Percentiles rank a stretch among this genome's conserved stretches.
phyloP scores from a whole-genome alignment of 2,888 invertebrate species.

The Tenthredo mesomela region DNA sequence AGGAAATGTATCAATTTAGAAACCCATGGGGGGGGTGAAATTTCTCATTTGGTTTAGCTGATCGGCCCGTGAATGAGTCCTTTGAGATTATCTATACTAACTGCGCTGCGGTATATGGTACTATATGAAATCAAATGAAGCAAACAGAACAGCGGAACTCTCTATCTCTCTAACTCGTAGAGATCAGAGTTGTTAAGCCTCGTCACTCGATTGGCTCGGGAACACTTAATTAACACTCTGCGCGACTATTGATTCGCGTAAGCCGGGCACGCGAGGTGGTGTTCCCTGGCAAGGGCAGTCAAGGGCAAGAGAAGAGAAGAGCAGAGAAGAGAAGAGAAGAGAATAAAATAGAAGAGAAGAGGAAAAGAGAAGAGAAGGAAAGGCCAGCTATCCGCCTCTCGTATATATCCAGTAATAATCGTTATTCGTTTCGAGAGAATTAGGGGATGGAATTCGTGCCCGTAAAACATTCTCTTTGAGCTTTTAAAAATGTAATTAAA shows the following conservation, averaged over 20 bases:
- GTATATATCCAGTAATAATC: neutral
- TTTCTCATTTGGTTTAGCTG: neutral
- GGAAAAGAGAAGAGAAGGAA: neutral
- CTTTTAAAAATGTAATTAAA: constrained; percentile 8
- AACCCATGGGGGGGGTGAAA: neutral
- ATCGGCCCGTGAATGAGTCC: neutral
- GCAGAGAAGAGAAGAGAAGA: neutral
- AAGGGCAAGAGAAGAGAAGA: constrained; percentile 16
- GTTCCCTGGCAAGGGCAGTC: neutral
- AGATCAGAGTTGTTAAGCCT: constrained; percentile 20
- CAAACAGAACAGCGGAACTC: neutral
- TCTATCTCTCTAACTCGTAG: neutral
- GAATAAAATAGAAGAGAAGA: neutral
- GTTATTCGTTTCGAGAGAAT: constrained; percentile 20
- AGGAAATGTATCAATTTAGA: no score
- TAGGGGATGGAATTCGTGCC: neutral
- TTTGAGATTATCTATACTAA: neutral
- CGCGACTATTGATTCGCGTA: constrained; percentile 39
- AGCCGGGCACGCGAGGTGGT: constrained; percentile 40
- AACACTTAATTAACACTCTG: constrained; percentile 38
- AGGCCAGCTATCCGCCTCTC: neutral
- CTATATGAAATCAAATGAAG: neutral
- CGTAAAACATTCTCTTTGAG: neutral
- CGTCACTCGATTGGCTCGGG: constrained; percentile 23
- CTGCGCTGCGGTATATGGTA: neutral